Conservation (phyloP, 37 sponge, comb jelly and placozoan species). For the Halichondria panicea region DNA sequence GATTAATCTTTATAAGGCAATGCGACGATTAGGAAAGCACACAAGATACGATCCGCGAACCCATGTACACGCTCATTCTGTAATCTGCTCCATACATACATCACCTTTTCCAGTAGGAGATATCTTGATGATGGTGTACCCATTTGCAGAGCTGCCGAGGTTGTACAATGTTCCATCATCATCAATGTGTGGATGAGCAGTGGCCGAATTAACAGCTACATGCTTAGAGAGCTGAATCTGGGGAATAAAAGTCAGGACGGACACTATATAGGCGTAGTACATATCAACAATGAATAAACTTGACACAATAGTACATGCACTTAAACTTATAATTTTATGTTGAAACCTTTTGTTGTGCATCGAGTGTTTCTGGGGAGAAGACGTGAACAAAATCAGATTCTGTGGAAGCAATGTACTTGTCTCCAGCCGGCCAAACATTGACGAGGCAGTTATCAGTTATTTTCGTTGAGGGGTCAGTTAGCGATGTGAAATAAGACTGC, state of each 20-base stretch:
- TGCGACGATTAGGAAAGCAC: too few relatives aligned
- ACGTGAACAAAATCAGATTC: slow-evolving; percentile 8
- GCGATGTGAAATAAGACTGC: too few relatives aligned
- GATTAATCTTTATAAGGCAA: too few relatives aligned
- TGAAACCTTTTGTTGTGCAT: slow-evolving; percentile 9
- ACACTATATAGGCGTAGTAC: too few relatives aligned
- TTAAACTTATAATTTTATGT: too few relatives aligned
- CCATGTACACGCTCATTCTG: too few relatives aligned
- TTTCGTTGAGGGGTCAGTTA: not conserved
- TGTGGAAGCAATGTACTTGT: slow-evolving; percentile 6
- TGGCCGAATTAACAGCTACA: slow-evolving; percentile 29
- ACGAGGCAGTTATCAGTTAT: not conserved
- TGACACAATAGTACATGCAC: too few relatives aligned
- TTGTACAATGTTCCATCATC: slow-evolving; percentile 26
- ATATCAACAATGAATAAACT: too few relatives aligned
- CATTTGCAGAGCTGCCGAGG: not conserved
- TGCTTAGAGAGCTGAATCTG: slow-evolving; percentile 21
- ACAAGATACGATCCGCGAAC: too few relatives aligned
- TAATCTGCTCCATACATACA: too few relatives aligned
- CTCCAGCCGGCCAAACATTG: slow-evolving; percentile 7
- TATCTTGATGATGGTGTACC: slow-evolving; percentile 9
- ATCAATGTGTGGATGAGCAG: slow-evolving; percentile 30
- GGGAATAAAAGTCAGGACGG: not conserved
- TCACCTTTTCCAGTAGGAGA: too few relatives aligned
- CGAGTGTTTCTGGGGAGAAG: slow-evolving; percentile 12